These are phyloP conservation scores for Silurus lanzhouensis DNA, from an alignment of 2,797 vertebrate species.

Conservation along the genomic window DNA sequence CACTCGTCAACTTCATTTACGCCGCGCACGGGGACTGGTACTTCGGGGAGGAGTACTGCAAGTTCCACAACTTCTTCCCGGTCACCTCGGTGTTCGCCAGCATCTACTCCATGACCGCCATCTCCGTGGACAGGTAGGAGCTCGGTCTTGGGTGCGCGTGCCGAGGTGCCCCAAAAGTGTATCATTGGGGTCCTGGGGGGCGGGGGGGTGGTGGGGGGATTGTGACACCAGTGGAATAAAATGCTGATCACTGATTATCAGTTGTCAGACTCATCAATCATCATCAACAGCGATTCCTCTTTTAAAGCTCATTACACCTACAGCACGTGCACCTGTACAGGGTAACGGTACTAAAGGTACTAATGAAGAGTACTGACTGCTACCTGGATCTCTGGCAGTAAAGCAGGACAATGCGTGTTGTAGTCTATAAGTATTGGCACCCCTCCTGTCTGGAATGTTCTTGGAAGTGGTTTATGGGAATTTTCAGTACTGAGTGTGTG, in stretches of 20 bases:
- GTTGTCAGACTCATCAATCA: neutral
- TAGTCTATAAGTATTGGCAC: neutral
- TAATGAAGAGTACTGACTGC: too few relatives aligned
- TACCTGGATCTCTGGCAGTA: too few relatives aligned
- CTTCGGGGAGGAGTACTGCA: constrained; percentile 93
- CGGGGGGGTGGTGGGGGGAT: neutral
- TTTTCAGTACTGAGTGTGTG: too few relatives aligned
- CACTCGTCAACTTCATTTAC: constrained; percentile 93
- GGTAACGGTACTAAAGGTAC: neutral
- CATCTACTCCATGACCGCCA: constrained; percentile 99
- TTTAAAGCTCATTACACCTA: neutral
- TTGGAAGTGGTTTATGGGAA: too few relatives aligned
- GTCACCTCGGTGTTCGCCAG: constrained; percentile 95
- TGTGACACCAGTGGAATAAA: neutral
- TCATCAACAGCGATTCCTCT: neutral
- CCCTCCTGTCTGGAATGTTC: neutral
- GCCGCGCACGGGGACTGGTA: constrained; percentile 93
- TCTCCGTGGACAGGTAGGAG: constrained; percentile 94
- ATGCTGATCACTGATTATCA: neutral
- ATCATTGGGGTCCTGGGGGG: neutral
- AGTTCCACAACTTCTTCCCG: constrained; percentile 99
- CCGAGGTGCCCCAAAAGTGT: too few relatives aligned
- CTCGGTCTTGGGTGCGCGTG: too few relatives aligned
- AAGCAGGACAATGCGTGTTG: neutral
- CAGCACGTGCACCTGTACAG: neutral